A percentile compares a stretch with the other conserved stretches of the same genome.
Evolutionary conservation across 2,888 invertebrate species (phyloP).

Genomic region (Sesia bembeciformis): DNA sequence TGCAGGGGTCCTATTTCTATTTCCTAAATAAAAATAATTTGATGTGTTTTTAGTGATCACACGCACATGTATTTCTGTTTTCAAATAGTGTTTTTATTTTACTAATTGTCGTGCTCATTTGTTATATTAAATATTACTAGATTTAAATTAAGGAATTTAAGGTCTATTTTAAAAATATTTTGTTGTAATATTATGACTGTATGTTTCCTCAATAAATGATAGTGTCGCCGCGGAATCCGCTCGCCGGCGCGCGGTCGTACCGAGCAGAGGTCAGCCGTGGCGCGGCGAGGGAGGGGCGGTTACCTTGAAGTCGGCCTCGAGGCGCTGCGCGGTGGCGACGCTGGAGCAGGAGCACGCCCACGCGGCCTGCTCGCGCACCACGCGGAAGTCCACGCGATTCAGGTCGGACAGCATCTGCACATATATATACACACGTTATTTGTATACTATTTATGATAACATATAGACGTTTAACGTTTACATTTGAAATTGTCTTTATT

Average conservation of each 20-base stretch:
- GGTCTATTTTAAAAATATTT: neutral
- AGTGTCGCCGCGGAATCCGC: neutral
- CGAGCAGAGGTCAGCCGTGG: neutral
- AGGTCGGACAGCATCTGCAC: constrained; percentile 90
- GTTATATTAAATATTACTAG: too few relatives aligned
- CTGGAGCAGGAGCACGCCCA: constrained; percentile 99
- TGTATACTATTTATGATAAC: constrained; percentile 53
- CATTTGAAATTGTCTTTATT: too few relatives aligned
- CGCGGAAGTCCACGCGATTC: constrained; percentile 97
- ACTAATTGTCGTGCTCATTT: too few relatives aligned
- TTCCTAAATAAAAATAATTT: too few relatives aligned
- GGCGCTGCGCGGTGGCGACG: constrained; percentile 82
- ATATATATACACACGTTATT: constrained; percentile 71
- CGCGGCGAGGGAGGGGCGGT: constrained; percentile 13
- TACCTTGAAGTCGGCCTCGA: constrained; percentile 92
- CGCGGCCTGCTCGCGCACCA: constrained; percentile 93
- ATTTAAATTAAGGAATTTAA: too few relatives aligned
- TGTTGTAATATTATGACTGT: neutral
- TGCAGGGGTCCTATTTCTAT: too few relatives aligned
- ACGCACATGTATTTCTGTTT: too few relatives aligned
- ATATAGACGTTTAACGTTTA: too few relatives aligned
- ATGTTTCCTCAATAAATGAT: neutral
- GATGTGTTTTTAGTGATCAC: too few relatives aligned
- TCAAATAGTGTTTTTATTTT: too few relatives aligned
- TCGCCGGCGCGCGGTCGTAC: neutral